Base-by-base conservation (phyloP, 2,797 vertebrate species). In the Sylvilagus floridanus region DNA sequence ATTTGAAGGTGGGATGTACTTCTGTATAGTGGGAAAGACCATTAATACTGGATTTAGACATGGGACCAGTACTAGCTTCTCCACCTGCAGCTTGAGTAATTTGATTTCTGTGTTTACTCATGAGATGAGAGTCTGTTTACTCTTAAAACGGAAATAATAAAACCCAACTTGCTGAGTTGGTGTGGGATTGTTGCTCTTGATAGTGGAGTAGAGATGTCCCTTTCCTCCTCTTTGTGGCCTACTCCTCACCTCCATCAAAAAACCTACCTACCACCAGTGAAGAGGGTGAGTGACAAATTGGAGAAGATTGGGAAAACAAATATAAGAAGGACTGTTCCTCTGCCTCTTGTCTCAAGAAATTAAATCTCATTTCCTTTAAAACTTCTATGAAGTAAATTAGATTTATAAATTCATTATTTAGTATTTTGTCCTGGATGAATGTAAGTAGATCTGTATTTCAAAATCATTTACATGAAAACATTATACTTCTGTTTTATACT, bases 361-460 rank as follows among this genome's bases (percentile, higher is more conserved):
- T 37, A 73, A 87, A 77, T 30, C 19, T n/a, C 21, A 12, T 77
- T 86, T 17, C 28, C 21, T 14, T 10, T 71, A 32, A 86, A 85
- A 2, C 32, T 57, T 47, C 52, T 63, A 0, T 62, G 65, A 92
- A 90, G 79, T 42, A 82, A 87, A 63, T 71, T 76, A 30, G 11
- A 76, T 78, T 68, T 72, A 26, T 37, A 91, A 78, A 42, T 47
- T 90, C 35, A 42, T 87, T 76, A 24, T 30, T 88, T 89, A 89
- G 7, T 91, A 75, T 84, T 94, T 95, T 47, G 57, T 35, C 1
- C 3, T 82, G 72, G 42, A 11, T 77, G 30, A 72, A 21, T 94
- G 71, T 83, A 86, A 62, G 21, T n/a, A 42, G 85, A 75, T 76
- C 35, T 95, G 16, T 91, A n/a, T 66, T 90, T 94, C 28, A 62